Evolutionary conservation across 2,797 vertebrate species (phyloP).

Genomic region (Anguilla obscura): DNA sequence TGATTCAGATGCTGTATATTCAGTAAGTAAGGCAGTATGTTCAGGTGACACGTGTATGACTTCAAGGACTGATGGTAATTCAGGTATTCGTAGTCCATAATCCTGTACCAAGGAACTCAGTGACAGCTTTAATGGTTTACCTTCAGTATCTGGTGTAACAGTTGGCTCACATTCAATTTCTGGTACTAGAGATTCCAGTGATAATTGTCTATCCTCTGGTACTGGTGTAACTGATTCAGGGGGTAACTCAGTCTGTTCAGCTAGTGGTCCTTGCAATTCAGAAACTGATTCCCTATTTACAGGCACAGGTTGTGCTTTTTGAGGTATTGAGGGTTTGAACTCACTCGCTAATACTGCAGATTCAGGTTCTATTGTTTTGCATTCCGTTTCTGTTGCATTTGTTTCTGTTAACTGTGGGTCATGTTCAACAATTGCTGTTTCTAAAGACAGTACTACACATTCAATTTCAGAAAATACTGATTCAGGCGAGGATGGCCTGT

Average conservation of each 20-base stretch:
- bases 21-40: conserved; percentile 51
- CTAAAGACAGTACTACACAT: conserved; percentile 41
- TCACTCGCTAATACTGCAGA: conserved; percentile 38
- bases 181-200: conserved; percentile 28
- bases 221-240: conserved; percentile 37
- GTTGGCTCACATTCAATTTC: neutral
- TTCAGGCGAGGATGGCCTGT: conserved; percentile 44
- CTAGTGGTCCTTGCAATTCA: conserved; percentile 13
- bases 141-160: neutral
- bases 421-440: neutral
- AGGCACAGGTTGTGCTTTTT: conserved; percentile 33
- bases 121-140: neutral
- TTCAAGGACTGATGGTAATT: conserved; percentile 55
- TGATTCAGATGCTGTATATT: conserved; percentile 48
- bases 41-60: conserved; percentile 23
- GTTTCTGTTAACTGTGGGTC: neutral
- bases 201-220: neutral
- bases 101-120: conserved; percentile 44
- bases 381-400: neutral
- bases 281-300: conserved; percentile 36
- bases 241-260: conserved; percentile 39
- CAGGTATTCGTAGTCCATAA: conserved; percentile 29
- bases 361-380: conserved; percentile 49
- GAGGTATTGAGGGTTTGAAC: conserved; percentile 18
- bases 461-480: conserved; percentile 52